Evolutionary conservation across 2,113 vertebrate genomes (phyloP), one percentile per base, ranked within the genome.

Genomic region (Saimiri boliviensis): DNA sequence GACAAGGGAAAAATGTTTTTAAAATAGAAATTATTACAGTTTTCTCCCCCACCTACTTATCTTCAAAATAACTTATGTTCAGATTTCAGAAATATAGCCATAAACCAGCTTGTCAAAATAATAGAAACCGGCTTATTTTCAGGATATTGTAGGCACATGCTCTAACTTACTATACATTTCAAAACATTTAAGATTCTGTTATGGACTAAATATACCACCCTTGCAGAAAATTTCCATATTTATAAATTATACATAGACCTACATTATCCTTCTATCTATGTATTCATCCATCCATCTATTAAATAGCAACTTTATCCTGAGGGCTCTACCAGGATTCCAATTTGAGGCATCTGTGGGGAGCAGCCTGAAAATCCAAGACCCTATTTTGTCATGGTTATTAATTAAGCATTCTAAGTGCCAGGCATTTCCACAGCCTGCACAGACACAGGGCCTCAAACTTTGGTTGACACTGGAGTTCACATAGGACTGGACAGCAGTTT

Each of bases 181-280:
- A 95, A 97, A 96, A 95, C 56, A 96, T 85, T 91, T 93, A 86
- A 93, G 73, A 96, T 94, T 95, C 93, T 82, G 76, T 77, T 66
- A 2, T 90, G 45, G 60, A 83, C 90, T 94, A 97, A 95, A 96
- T 93, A 96, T 88, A 92, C 58, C 47, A 91, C 54, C 30, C 60
- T 60, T 84, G 82, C 37, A 81, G 79, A 12, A 74, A 17, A 97
- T 96, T 95, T 97, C 71, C 95, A 97, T 93, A 91, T 93, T 96
- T 63, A 97, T 97, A 93, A 93, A 96, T 97, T 97, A 89, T 91
- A 54, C 86, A 97, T 94, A 80, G 54, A 47, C 58, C 17, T 52
- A 86, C 82, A 86, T 83, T 82, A 58, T 86, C 77, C 68, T 79
- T 73, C 45, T 91, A 54, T 88, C 85, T 82, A 35, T 74, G 60